phyloP scores from a whole-genome alignment of 2,888 invertebrate species.

The Eristalinus sepulchralis region DNA sequence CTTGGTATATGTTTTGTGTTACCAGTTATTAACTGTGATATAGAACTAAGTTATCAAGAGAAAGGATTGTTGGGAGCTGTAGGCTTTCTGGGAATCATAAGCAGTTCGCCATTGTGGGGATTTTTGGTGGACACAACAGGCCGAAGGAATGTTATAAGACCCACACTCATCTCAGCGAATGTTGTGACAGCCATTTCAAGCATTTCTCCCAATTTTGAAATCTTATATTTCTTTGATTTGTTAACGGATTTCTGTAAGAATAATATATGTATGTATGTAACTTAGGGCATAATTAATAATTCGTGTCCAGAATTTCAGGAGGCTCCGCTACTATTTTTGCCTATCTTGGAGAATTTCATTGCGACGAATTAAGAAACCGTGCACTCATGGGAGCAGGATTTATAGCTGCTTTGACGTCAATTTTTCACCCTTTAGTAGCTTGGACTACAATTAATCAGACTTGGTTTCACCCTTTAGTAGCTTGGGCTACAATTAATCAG shows the following conservation, averaged over 20 bases:
- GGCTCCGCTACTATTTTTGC: conserved; percentile 82
- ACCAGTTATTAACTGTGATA: conserved; percentile 81
- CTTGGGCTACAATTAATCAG: too few species aligned
- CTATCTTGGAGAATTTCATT: conserved; percentile 82
- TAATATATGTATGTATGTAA: background rate
- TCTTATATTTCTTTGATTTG: conserved; percentile 81
- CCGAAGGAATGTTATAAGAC: conserved; percentile 80
- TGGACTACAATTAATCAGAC: conserved; percentile 77
- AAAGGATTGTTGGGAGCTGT: conserved; percentile 80
- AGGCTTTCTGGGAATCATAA: conserved; percentile 81
- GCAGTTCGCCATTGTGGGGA: conserved; percentile 83
- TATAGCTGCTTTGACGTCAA: conserved; percentile 75
- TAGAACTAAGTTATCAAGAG: conserved; percentile 77
- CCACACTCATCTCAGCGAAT: conserved; percentile 81
- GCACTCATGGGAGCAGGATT: conserved; percentile 77
- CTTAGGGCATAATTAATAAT: too few species aligned
- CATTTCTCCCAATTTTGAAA: conserved; percentile 81
- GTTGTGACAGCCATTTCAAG: conserved; percentile 81
- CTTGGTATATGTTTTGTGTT: conserved; percentile 82
- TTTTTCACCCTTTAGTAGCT: conserved; percentile 76
- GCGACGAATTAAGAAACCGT: conserved; percentile 80
- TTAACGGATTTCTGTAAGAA: conserved; percentile 82
- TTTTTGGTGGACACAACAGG: conserved; percentile 83
- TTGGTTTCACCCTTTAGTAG: too few species aligned
- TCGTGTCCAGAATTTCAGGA: conserved; percentile 79